Conservation (phyloP, 2,888 invertebrate species). For the Lysandra bellargus region DNA sequence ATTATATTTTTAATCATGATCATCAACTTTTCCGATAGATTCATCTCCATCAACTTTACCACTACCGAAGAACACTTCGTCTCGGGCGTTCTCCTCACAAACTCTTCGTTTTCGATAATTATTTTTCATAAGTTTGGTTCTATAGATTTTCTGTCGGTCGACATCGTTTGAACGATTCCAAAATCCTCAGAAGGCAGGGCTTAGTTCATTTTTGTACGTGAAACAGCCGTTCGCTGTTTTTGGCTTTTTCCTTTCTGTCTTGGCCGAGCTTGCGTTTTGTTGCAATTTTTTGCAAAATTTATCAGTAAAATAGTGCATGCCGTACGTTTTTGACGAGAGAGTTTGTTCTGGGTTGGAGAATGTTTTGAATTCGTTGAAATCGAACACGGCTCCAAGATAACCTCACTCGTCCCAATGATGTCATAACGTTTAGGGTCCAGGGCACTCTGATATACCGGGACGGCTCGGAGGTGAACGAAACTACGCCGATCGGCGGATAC, state of each 20-base stretch:
- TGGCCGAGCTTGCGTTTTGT: slow-evolving; percentile 73
- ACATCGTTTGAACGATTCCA: slow-evolving; percentile 47
- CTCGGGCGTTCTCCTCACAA: slow-evolving; percentile 41
- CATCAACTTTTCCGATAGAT: slow-evolving; percentile 36
- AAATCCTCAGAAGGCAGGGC: slow-evolving; percentile 78
- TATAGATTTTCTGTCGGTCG: slow-evolving; percentile 44
- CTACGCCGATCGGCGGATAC: slow-evolving; percentile 83
- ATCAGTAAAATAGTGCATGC: slow-evolving; percentile 66
- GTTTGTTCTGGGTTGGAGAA: slow-evolving; percentile 35
- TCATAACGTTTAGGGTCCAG: slow-evolving; percentile 79
- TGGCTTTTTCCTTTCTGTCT: slow-evolving; percentile 70
- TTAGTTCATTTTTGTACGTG: slow-evolving; percentile 59
- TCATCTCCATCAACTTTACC: slow-evolving; percentile 49
- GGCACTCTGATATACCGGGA: slow-evolving; percentile 89
- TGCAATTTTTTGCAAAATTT: slow-evolving; percentile 56
- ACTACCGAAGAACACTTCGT: slow-evolving; percentile 42
- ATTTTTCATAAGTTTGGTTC: slow-evolving; percentile 45
- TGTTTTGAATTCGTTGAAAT: slow-evolving; percentile 39
- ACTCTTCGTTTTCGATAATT: slow-evolving; percentile 43
- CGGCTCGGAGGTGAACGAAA: slow-evolving; percentile 84
- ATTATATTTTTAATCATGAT: slow-evolving; percentile 50
- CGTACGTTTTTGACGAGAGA: slow-evolving; percentile 37
- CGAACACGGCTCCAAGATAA: slow-evolving; percentile 30
- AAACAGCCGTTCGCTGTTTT: slow-evolving; percentile 65
- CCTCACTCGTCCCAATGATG: slow-evolving; percentile 37